Evolutionary conservation across 2,797 vertebrate genomes (phyloP).

Genomic region (Lutjanus campechanus): DNA sequence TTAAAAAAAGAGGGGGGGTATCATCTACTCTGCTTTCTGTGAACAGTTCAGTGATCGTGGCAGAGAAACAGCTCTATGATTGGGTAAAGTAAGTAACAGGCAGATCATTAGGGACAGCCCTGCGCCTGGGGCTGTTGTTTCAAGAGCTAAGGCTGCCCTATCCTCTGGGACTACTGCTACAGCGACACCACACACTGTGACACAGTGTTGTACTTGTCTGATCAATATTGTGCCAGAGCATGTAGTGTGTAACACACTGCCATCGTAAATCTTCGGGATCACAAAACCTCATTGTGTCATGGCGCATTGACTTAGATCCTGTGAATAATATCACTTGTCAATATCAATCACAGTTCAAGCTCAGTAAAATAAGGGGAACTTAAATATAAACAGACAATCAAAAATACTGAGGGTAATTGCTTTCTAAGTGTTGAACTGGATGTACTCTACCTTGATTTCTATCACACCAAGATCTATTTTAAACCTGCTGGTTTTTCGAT

Average conservation of each 20-base stretch:
- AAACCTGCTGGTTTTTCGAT: slow-evolving; percentile 2
- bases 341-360: slow-evolving; percentile 34
- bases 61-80: slow-evolving; percentile 51
- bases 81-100: slow-evolving; percentile 61
- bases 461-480: slow-evolving; percentile 25
- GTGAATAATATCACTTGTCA: slow-evolving; percentile 26
- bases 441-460: slow-evolving; percentile 12
- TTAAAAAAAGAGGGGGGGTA: slow-evolving; percentile 19
- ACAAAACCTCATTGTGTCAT: slow-evolving; percentile 14
- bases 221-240: slow-evolving; percentile 49
- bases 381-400: slow-evolving; percentile 16
- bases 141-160: slow-evolving; percentile 34
- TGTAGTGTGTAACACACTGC: slow-evolving; percentile 20
- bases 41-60: slow-evolving; percentile 50
- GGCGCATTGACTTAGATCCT: slow-evolving; percentile 15
- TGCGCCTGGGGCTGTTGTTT: slow-evolving; percentile 59
- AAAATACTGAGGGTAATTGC: slow-evolving; percentile 5
- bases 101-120: slow-evolving; percentile 59
- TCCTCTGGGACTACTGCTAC: slow-evolving; percentile 48
- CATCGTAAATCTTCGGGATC: slow-evolving; percentile 13
- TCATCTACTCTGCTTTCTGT: slow-evolving; percentile 40
- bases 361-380: slow-evolving; percentile 22
- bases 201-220: slow-evolving; percentile 32
- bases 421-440: slow-evolving; percentile 15
- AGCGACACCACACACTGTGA: slow-evolving; percentile 31